Conservation (phyloP, 1,140 invertebrate species). For the Ectropis grisescens region DNA sequence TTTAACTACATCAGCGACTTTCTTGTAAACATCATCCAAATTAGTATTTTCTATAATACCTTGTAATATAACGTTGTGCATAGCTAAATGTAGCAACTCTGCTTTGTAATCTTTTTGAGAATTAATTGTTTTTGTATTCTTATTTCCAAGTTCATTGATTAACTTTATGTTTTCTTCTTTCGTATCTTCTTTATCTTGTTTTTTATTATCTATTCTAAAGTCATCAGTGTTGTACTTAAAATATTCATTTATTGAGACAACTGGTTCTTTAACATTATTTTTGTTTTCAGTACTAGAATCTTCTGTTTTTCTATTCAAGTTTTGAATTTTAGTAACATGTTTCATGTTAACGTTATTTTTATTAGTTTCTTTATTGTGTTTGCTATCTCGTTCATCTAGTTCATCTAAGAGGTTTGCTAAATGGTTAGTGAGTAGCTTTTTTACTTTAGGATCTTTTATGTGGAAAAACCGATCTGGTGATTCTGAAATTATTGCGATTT, state of each 20-base stretch:
- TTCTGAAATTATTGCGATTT: slow-evolving; percentile 29
- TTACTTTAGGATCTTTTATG: slow-evolving; percentile 34
- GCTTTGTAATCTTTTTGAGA: slow-evolving; percentile 3
- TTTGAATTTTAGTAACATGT: too few species aligned
- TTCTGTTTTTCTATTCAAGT: too few species aligned
- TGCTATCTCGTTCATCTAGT: slow-evolving; percentile 22
- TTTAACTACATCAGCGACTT: slow-evolving; percentile 19
- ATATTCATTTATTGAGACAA: too few species aligned
- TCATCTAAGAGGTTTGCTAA: slow-evolving; percentile 34
- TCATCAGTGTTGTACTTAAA: too few species aligned
- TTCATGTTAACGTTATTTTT: too few species aligned
- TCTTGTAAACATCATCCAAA: slow-evolving; percentile 32
- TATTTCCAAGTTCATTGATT: slow-evolving; percentile 4
- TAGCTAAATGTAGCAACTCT: slow-evolving; percentile 28
- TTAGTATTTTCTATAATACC: slow-evolving; percentile 34
- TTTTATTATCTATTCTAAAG: too few species aligned
- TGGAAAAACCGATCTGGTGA: slow-evolving; percentile 18
- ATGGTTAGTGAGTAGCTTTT: slow-evolving; percentile 28
- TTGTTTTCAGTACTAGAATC: too few species aligned
- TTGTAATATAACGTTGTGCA: slow-evolving; percentile 38
- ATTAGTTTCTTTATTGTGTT: too few species aligned
- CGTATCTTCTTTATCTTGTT: too few species aligned
- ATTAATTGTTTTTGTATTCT: slow-evolving; percentile 9
- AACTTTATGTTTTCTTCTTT: slow-evolving; percentile 1
- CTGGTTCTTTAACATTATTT: too few species aligned